A percentile compares a stretch with the other conserved stretches of the same genome.
Conservation (phyloP, 2,888 invertebrate genomes). For the Ligdia adustata region DNA sequence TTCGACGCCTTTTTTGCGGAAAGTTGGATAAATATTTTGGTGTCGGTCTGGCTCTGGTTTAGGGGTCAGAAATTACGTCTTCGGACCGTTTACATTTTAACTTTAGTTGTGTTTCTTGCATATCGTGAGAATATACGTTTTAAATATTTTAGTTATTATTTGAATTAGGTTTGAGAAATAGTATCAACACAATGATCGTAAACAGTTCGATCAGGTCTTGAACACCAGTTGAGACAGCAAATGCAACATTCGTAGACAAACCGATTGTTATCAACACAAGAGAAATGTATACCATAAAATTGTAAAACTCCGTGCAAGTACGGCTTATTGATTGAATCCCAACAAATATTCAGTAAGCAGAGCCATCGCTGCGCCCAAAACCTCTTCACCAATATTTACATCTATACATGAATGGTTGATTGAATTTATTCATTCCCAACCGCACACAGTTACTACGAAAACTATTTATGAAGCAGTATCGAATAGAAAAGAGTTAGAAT, state of each 20-base stretch:
- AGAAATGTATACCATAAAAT: too few species aligned
- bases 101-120: too few species aligned
- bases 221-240: too few species aligned
- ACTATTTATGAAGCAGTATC: conserved; percentile 45
- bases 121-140: too few species aligned
- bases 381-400: conserved; percentile 39
- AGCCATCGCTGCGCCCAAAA: conserved; percentile 24
- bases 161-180: too few species aligned
- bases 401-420: conserved; percentile 34
- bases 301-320: too few species aligned
- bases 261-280: too few species aligned
- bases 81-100: neutral
- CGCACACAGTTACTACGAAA: conserved; percentile 34
- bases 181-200: too few species aligned
- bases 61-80: conserved; percentile 15
- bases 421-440: conserved; percentile 41
- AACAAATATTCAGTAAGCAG: conserved; percentile 24
- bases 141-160: too few species aligned
- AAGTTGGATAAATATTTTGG: conserved; percentile 46
- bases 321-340: conserved; percentile 14
- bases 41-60: conserved; percentile 8
- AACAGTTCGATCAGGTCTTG: too few species aligned
- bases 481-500: too few species aligned
- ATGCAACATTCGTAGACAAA: too few species aligned
- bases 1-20: conserved; percentile 60